These are phyloP conservation scores for Propsilocerus akamusi DNA, from an alignment of 1,140 invertebrate genomes.

Conservation along the genomic window DNA sequence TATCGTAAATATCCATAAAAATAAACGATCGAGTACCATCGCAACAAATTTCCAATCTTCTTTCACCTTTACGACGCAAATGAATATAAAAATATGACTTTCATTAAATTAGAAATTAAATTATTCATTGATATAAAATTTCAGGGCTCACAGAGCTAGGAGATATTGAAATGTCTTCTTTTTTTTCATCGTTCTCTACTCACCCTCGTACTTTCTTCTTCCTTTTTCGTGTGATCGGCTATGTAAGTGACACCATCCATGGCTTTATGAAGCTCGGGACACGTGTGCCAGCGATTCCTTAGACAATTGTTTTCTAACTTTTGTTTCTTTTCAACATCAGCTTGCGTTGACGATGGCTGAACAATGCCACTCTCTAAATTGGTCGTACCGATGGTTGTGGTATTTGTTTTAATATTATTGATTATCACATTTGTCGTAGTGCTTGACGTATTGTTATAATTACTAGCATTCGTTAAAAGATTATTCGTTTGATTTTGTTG, in stretches of 20 bases:
- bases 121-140: too few species aligned
- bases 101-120: too few species aligned
- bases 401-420: conserved; percentile 2
- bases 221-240: conserved; percentile 79
- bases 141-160: too few species aligned
- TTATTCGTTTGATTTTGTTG: too few species aligned
- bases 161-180: background rate
- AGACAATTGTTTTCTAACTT: conserved; percentile 20
- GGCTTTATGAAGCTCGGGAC: conserved; percentile 80
- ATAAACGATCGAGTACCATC: conserved; percentile 91
- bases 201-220: conserved; percentile 81
- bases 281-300: conserved; percentile 59
- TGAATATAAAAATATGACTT: background rate
- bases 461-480: too few species aligned
- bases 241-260: conserved; percentile 84
- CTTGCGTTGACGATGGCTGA: conserved; percentile 12
- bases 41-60: conserved; percentile 99
- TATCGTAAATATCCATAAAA: conserved; percentile 92
- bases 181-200: conserved; percentile 11
- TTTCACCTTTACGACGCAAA: conserved; percentile 71
- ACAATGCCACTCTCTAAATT: background rate
- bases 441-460: too few species aligned
- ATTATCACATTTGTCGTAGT: conserved; percentile 3
- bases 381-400: background rate
- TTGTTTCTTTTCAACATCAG: conserved; percentile 22